These are phyloP conservation scores for Biston betularia DNA, from an alignment of 2,888 invertebrate genomes.

Conservation along the genomic window DNA sequence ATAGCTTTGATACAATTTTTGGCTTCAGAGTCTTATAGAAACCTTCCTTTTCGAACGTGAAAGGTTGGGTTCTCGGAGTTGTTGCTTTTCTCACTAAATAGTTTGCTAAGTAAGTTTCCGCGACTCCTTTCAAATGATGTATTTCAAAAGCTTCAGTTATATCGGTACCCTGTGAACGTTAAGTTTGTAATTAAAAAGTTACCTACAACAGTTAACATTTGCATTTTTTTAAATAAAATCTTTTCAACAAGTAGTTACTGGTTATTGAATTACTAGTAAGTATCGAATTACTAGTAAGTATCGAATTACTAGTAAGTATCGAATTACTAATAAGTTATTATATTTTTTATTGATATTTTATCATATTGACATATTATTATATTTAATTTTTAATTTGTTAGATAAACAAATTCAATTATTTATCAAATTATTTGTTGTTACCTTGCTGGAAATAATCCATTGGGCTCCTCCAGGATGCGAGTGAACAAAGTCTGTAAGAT, in stretches of 20 bases:
- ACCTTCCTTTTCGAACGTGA: constrained; percentile 89
- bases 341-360: too few relatives aligned
- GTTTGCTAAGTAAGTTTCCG: constrained; percentile 84
- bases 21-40: constrained; percentile 8
- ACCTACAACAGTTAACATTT: too few relatives aligned
- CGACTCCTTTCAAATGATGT: constrained; percentile 84
- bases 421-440: too few relatives aligned
- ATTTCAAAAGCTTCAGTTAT: constrained; percentile 88
- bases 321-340: too few relatives aligned
- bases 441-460: constrained; percentile 2
- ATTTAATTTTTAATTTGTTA: too few relatives aligned
- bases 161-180: constrained; percentile 83
- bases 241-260: too few relatives aligned
- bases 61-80: constrained; percentile 88
- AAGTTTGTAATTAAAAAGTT: neutral
- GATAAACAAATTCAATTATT: too few relatives aligned
- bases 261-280: too few relatives aligned
- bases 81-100: constrained; percentile 75
- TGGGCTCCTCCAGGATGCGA: constrained; percentile 1
- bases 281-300: too few relatives aligned
- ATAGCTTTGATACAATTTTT: neutral
- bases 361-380: too few relatives aligned
- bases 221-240: too few relatives aligned
- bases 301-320: too few relatives aligned
- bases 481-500: constrained; percentile 83